Conservation (phyloP, 2,113 vertebrate genomes). For the Austrofundulus limnaeus region DNA sequence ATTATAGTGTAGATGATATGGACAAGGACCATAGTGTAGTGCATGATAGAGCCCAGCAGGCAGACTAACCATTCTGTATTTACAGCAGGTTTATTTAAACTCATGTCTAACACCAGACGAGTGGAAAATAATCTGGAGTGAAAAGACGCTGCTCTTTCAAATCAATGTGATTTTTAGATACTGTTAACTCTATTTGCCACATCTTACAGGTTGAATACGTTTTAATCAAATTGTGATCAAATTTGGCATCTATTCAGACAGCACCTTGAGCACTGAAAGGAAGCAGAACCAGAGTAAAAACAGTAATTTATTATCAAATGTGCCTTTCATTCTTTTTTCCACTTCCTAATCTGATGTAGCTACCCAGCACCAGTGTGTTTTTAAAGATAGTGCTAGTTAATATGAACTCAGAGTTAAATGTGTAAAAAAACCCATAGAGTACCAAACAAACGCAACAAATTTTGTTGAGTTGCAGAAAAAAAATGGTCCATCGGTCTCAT, state of each 20-base stretch:
- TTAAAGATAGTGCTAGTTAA: slow-evolving; percentile 1
- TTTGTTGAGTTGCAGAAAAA: slow-evolving; percentile 22
- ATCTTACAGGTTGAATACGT: no score
- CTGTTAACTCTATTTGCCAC: no score
- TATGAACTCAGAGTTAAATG: slow-evolving; percentile 16
- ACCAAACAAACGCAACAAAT: slow-evolving; percentile 23
- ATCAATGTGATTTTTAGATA: no score
- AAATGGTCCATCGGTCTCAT: slow-evolving; percentile 27
- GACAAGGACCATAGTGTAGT: slow-evolving; percentile 15
- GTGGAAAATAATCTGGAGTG: no score
- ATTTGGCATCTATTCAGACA: no score
- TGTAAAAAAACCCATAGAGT: neutral
- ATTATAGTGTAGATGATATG: slow-evolving; percentile 23
- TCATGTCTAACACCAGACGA: no score
- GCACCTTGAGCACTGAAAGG: no score
- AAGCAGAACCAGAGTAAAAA: neutral
- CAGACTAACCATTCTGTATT: neutral
- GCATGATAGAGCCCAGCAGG: neutral
- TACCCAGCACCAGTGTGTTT: slow-evolving; percentile 1
- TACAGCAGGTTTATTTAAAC: no score
- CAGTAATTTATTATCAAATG: neutral
- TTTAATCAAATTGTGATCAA: no score
- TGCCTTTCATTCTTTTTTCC: neutral
- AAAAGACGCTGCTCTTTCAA: no score
- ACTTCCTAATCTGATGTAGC: neutral